Evolutionary conservation across 1,140 invertebrate species (phyloP).

Genomic region (Lethrus apterus): DNA sequence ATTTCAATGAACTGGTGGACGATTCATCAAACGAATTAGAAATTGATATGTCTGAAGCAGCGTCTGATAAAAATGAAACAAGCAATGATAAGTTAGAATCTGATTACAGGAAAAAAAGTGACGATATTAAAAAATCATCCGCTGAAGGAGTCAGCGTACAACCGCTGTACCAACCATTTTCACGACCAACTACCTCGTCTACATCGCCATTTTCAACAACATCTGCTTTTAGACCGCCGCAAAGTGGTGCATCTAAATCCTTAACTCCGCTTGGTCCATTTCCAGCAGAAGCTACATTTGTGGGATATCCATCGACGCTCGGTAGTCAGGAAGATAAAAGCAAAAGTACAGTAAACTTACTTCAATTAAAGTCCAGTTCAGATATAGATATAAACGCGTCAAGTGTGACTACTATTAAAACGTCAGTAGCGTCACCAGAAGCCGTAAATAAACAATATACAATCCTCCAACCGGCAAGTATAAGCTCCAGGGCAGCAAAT

Average conservation of each 20-base stretch:
- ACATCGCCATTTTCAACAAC: slow-evolving; percentile 56
- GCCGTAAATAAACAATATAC: slow-evolving; percentile 61
- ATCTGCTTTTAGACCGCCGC: slow-evolving; percentile 69
- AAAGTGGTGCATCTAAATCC: slow-evolving; percentile 24
- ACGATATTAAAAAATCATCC: slow-evolving; percentile 36
- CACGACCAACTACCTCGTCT: slow-evolving; percentile 42
- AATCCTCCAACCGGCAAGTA: slow-evolving; percentile 70
- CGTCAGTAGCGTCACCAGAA: slow-evolving; percentile 48
- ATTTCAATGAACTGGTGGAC: slow-evolving; percentile 72
- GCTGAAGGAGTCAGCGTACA: slow-evolving; percentile 39
- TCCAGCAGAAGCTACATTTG: slow-evolving; percentile 55
- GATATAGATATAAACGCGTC: slow-evolving; percentile 17
- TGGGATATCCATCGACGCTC: slow-evolving; percentile 48
- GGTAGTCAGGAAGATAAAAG: slow-evolving; percentile 43
- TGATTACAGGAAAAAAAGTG: slow-evolving; percentile 43
- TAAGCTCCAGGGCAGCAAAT: slow-evolving; percentile 66
- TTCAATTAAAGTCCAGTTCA: slow-evolving; percentile 22
- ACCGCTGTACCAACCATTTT: slow-evolving; percentile 45
- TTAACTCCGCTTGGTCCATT: slow-evolving; percentile 49
- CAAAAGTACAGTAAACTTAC: slow-evolving; percentile 24
- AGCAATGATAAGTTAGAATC: slow-evolving; percentile 35
- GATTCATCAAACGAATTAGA: slow-evolving; percentile 72
- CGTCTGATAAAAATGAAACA: slow-evolving; percentile 38
- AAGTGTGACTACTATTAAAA: slow-evolving; percentile 21
- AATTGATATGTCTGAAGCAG: slow-evolving; percentile 66